phyloP scores from a whole-genome alignment of 2,888 invertebrate species.

The Drosophila austrosaltans region DNA sequence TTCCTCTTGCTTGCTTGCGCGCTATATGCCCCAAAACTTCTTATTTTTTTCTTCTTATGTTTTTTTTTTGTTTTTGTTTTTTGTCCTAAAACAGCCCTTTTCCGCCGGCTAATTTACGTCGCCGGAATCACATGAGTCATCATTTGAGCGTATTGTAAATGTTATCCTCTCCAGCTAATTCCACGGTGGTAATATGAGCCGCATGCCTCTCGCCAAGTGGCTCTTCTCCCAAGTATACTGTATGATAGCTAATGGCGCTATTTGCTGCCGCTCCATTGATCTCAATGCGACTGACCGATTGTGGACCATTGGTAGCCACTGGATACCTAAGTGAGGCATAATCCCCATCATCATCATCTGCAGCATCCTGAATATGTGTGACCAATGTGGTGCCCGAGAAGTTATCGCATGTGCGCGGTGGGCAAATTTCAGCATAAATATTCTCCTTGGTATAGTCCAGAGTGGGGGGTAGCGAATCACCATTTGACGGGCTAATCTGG shows the following conservation, averaged over 20 bases:
- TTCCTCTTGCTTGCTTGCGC: conserved; percentile 8
- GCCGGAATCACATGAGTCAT: conserved; percentile 82
- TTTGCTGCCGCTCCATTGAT: conserved; percentile 77
- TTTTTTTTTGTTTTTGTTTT: neutral
- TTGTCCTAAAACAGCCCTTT: conserved; percentile 67
- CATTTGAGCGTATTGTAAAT: conserved; percentile 84
- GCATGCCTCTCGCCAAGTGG: conserved; percentile 73
- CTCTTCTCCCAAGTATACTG: conserved; percentile 79
- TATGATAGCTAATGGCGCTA: conserved; percentile 80
- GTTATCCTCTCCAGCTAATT: conserved; percentile 80
- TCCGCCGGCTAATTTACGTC: conserved; percentile 79
- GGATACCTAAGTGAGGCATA: conserved; percentile 77
- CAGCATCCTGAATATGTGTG: conserved; percentile 45
- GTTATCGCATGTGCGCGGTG: conserved; percentile 72
- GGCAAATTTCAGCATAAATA: conserved; percentile 89
- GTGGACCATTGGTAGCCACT: conserved; percentile 56
- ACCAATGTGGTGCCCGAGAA: conserved; percentile 69
- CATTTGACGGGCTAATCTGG: conserved; percentile 29
- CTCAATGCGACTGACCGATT: conserved; percentile 81
- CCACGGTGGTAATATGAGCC: conserved; percentile 74
- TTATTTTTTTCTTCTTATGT: neutral
- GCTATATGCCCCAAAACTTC: neutral
- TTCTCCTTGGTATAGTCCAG: conserved; percentile 85
- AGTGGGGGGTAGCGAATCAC: conserved; percentile 53
- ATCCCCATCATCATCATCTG: conserved; percentile 73